Conservation (phyloP, 2,888 invertebrate genomes). For the Cheilosia soror region DNA sequence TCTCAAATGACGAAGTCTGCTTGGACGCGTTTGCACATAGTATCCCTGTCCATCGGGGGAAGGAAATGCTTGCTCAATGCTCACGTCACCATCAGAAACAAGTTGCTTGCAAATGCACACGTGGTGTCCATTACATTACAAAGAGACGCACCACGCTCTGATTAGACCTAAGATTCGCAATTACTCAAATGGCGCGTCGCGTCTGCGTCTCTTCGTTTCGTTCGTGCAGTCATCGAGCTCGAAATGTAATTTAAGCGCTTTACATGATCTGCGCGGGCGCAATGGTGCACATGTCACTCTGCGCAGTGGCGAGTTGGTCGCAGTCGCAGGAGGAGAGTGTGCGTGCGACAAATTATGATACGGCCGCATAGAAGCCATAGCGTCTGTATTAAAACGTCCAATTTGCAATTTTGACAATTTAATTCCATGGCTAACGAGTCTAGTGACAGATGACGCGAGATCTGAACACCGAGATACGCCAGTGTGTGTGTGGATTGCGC, state of each 20-base stretch:
- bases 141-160: slow-evolving; percentile 61
- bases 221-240: slow-evolving; percentile 44
- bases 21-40: slow-evolving; percentile 11
- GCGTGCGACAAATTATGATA: slow-evolving; percentile 68
- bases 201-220: slow-evolving; percentile 14
- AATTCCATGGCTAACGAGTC: slow-evolving; percentile 53
- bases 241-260: slow-evolving; percentile 63
- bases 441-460: slow-evolving; percentile 48
- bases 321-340: slow-evolving; percentile 8
- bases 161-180: slow-evolving; percentile 64
- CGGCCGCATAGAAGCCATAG: slow-evolving; percentile 30
- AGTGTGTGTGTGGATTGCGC: background rate
- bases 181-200: slow-evolving; percentile 58
- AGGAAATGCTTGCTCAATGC: slow-evolving; percentile 46
- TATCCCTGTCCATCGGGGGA: slow-evolving; percentile 28
- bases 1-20: slow-evolving; percentile 34
- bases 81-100: slow-evolving; percentile 23
- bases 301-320: background rate
- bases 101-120: slow-evolving; percentile 44
- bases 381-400: slow-evolving; percentile 71
- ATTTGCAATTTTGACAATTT: slow-evolving; percentile 71
- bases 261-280: slow-evolving; percentile 59
- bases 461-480: background rate
- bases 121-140: slow-evolving; percentile 68
- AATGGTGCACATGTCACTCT: slow-evolving; percentile 33